Evolutionary conservation across 64 coral and sea anemone species (phyloP), one percentile per base, ranked within the genome.

Genomic region (Pocillopora verrucosa): DNA sequence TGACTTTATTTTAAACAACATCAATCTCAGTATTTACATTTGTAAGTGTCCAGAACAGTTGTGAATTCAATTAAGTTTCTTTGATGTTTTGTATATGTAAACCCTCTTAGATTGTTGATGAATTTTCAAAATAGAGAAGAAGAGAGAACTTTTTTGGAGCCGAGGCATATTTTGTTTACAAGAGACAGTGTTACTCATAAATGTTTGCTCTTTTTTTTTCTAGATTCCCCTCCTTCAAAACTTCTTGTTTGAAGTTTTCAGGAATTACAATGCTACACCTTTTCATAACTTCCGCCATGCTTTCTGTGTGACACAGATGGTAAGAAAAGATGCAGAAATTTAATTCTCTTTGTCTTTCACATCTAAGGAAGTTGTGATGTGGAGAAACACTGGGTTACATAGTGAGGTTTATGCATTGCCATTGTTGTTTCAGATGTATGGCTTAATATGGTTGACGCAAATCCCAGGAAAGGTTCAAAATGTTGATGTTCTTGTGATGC

Each of bases 251-350:
- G 94, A 96, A 58, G 94, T 96, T 34, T 96, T 83, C 82, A 89
- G 83, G 69, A 92, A 96, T 80, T 96, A 96, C 68, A 96, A 96
- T 78, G 84, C 91, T 12, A 93, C 92, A 9, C 94, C 94, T 73
- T 96, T 96, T 73, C 94, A 96, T 58, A 96, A 96, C 78, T 96
- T 96, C 76, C 82, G 94, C 45, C 94, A 96, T 72, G 92, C 91
- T 16, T 96, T 96, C 85, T 96, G 94, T 82, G 94, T 96, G 38
- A 96, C 94, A 63, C 94, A 96, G 76, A 96, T 96, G 94, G 94
- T 96, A 93, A 70, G 91, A 41, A 67, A 45, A 11, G 22, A 14
- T 38, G 4, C 11, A 58, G 24, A 1, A 6, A 19, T 16, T 68
- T 17, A 68, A 67, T 68, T 68, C 5, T 65, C 61, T 34, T 20